Evolutionary conservation across 2,888 invertebrate genomes (phyloP), one percentile per base, ranked within the genome.

Genomic region (Cyclophora albipunctata): DNA sequence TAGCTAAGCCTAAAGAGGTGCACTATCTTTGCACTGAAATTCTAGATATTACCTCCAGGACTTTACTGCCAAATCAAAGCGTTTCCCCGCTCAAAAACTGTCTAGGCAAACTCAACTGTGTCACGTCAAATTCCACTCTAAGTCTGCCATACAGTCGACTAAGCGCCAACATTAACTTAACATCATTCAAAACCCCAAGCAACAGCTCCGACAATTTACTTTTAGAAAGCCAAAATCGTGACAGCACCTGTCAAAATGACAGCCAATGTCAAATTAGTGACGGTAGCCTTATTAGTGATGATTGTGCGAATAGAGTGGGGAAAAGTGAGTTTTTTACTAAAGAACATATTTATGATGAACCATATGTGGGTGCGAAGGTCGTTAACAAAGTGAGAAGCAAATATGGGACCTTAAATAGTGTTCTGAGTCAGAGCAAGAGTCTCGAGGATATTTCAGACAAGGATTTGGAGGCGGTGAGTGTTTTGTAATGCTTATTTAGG

Each of bases 261-360:
- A 7, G 42, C 7, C n/a, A 42, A 7, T 7, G 42, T 7, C 42
- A 20, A 1, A 3, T 7, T n/a, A 3, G 5, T 42, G 77, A 71
- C 33, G 86, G 86, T 64, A 75, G 78, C 5, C 85, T 84, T 58
- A 67, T 37, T 37, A 5, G 37, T 37, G 37, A 37, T 37, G 37
- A 67, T 42, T 20, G 20, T 20, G 20, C 20, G 20, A 20, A 20
- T 20, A 20, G 20, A 20, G 58, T 53, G 40, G 59, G 71, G 44
- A 79, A 70, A 34, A 81, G 83, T 0, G 75, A 78, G 53, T 87
- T 85, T 54, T 84, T 78, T 41, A 53, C 81, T 0, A 70, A 74
- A 35, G 92, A 92, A 59, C 92, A 91, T 60, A 91, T 92, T 34
- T 92, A 92, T 66, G 92, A 92, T 57, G 91, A 91, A 59, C 92